phyloP scores from a whole-genome alignment of 2,888 invertebrate genomes.

The Melieria omissa region DNA sequence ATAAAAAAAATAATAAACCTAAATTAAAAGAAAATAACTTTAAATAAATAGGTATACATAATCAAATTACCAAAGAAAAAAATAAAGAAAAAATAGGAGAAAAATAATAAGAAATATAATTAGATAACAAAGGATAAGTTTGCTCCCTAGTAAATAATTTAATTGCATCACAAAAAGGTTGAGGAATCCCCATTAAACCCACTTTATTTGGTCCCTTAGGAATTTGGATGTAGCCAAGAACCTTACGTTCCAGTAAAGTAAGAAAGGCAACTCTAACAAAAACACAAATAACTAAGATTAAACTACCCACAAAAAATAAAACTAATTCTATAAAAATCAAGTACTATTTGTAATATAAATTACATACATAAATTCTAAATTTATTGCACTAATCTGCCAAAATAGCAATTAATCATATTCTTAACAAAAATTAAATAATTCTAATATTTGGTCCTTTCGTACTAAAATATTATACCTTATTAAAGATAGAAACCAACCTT shows the following conservation, averaged over 20 bases:
- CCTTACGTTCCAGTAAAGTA: conserved; percentile 77
- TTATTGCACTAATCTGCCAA: conserved; percentile 78
- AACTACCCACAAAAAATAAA: conserved; percentile 66
- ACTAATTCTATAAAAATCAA: conserved; percentile 68
- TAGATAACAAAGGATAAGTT: conserved; percentile 70
- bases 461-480: conserved; percentile 73
- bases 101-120: conserved; percentile 73
- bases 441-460: conserved; percentile 80
- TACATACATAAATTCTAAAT: conserved; percentile 77
- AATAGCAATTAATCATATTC: conserved; percentile 67
- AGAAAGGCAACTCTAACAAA: conserved; percentile 77
- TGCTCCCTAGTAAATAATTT: conserved; percentile 78
- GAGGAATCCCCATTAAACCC: conserved; percentile 72
- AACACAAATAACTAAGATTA: conserved; percentile 72
- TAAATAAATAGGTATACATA: conserved; percentile 71
- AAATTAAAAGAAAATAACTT: conserved; percentile 71
- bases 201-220: conserved; percentile 81
- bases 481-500: conserved; percentile 87
- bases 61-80: conserved; percentile 72
- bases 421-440: conserved; percentile 66
- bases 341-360: conserved; percentile 69
- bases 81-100: conserved; percentile 72
- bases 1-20: conserved; percentile 74
- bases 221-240: conserved; percentile 78
- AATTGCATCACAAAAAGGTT: conserved; percentile 79